These are phyloP conservation scores for Uromys caudimaculatus DNA, from an alignment of 2,797 vertebrate genomes.

Conservation along the genomic window DNA sequence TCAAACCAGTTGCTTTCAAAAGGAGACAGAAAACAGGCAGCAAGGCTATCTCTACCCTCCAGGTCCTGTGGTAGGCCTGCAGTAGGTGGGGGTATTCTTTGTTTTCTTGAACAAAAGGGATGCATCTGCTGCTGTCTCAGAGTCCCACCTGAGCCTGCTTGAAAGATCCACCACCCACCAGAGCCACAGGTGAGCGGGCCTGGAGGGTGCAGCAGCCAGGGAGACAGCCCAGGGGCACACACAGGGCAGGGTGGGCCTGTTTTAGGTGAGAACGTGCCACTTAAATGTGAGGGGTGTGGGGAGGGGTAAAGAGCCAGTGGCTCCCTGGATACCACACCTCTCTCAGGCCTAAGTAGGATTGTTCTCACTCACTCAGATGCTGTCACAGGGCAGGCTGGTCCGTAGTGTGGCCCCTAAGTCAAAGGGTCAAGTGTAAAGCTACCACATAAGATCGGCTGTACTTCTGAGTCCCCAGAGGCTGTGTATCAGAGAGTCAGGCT, in stretches of 20 bases:
- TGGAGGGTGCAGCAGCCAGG: background rate
- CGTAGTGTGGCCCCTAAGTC: accelerated
- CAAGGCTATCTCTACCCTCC: background rate
- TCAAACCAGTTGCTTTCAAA: background rate
- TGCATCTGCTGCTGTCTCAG: background rate
- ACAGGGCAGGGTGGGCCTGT: accelerated
- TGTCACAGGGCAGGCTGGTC: accelerated
- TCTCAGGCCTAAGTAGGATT: background rate
- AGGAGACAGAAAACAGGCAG: background rate
- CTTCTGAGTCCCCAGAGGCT: background rate
- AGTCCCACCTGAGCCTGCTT: background rate
- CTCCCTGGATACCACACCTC: background rate
- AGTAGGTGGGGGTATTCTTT: too few relatives aligned
- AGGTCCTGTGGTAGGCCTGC: background rate
- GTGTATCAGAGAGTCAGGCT: background rate
- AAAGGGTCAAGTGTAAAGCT: background rate
- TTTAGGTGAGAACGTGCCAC: accelerated
- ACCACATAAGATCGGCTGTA: accelerated
- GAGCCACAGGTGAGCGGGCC: background rate
- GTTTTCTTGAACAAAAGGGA: background rate
- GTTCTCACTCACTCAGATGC: background rate
- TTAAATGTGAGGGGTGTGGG: background rate
- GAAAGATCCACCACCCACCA: background rate
- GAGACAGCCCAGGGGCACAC: background rate
- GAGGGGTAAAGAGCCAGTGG: accelerated